Evolutionary conservation across 1,140 invertebrate species (phyloP).

Genomic region (Neomicropteryx cornuta): DNA sequence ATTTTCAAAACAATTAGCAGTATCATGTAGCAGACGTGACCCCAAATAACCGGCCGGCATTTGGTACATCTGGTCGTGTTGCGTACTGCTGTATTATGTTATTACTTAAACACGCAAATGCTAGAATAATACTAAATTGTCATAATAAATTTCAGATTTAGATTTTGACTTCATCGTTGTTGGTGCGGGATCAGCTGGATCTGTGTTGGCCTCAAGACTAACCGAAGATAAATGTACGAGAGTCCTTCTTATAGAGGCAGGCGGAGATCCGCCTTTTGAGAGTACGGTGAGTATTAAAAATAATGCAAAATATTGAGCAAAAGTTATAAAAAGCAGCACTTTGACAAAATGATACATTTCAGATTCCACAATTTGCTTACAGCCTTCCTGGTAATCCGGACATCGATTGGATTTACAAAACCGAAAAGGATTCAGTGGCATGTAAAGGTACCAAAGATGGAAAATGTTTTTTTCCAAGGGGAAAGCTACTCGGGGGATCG

Average conservation of each 20-base stretch:
- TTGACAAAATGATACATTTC: not conserved
- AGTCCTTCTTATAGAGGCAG: slow-evolving; percentile 70
- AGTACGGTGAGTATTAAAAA: not conserved
- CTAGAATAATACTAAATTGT: no score
- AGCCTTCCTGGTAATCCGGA: slow-evolving; percentile 18
- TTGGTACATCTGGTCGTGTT: no score
- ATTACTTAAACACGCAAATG: no score
- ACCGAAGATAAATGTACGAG: slow-evolving; percentile 63
- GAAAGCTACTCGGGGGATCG: slow-evolving; percentile 49
- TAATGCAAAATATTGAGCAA: no score
- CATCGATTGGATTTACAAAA: slow-evolving; percentile 26
- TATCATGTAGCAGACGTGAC: no score
- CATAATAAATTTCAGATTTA: no score
- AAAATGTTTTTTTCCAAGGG: slow-evolving; percentile 30
- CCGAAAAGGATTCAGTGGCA: no score
- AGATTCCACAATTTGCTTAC: no score
- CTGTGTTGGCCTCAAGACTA: slow-evolving; percentile 77
- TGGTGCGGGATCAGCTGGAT: slow-evolving; percentile 79
- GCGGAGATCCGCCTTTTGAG: slow-evolving; percentile 40
- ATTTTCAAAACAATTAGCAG: no score
- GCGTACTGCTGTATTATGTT: no score
- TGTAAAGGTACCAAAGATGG: slow-evolving; percentile 18
- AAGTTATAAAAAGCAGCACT: not conserved
- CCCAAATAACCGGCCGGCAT: no score
- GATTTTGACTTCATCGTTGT: slow-evolving; percentile 71